A percentile compares a stretch with the other conserved stretches of the same genome.
These are phyloP conservation scores for Silvanus unidentatus DNA, from an alignment of 2,888 invertebrate species.

Conservation along the genomic window DNA sequence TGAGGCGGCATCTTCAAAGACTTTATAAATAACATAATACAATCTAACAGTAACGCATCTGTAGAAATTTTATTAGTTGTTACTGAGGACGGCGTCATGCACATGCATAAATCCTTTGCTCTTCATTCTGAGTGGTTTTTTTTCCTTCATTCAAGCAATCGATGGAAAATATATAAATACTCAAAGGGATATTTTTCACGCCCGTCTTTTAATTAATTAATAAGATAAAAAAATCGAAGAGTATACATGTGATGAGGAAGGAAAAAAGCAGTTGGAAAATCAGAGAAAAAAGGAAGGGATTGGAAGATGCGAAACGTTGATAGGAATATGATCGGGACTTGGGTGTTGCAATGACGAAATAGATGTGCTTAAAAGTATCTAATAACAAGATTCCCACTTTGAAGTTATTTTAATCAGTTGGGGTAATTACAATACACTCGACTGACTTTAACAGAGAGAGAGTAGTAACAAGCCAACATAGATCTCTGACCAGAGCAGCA, in stretches of 20 bases:
- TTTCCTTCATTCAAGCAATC: too few relatives aligned
- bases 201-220: too few relatives aligned
- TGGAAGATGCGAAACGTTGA: too few relatives aligned
- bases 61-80: conserved; percentile 44
- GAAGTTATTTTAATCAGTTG: conserved; percentile 44
- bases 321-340: too few relatives aligned
- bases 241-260: too few relatives aligned
- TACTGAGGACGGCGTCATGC: conserved; percentile 26
- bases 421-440: conserved; percentile 44
- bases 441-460: conserved; percentile 25
- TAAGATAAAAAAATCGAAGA: too few relatives aligned
- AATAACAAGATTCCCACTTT: conserved; percentile 46
- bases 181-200: too few relatives aligned
- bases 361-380: conserved; percentile 26
- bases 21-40: conserved; percentile 44
- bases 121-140: too few relatives aligned
- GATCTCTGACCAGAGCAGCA: conserved; percentile 14
- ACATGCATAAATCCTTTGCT: too few relatives aligned
- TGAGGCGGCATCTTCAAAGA: conserved; percentile 34
- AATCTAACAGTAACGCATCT: conserved; percentile 42
- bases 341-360: background rate
- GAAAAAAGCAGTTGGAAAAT: too few relatives aligned
- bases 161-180: too few relatives aligned
- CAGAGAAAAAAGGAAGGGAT: too few relatives aligned
- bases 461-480: conserved; percentile 2